Conservation (phyloP, 2,888 invertebrate genomes). For the Chloroclystis v-ata region DNA sequence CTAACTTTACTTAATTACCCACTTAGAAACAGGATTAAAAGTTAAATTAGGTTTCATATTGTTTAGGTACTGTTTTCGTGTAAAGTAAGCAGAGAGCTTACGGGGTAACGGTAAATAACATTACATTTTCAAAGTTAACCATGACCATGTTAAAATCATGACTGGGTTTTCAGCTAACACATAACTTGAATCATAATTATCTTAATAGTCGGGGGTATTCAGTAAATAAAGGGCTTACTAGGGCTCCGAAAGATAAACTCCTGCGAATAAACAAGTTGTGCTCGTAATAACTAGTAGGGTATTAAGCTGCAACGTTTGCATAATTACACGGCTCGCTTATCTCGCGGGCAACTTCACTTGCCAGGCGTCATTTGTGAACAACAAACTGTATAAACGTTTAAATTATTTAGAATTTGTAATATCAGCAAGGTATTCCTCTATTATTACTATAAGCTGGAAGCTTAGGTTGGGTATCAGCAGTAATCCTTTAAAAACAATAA, state of each 20-base stretch:
- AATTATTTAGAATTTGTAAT: neutral
- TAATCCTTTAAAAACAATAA: no score
- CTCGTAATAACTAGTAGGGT: conserved; percentile 2
- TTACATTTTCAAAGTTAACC: no score
- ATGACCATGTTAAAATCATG: no score
- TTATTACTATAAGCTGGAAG: no score
- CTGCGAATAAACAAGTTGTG: conserved; percentile 9
- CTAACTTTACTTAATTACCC: neutral
- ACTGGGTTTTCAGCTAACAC: neutral
- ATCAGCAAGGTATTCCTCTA: neutral
- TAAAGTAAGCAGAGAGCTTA: neutral
- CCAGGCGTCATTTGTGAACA: conserved; percentile 1
- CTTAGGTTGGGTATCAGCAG: no score
- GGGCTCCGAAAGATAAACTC: conserved; percentile 2
- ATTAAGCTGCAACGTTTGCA: conserved; percentile 14
- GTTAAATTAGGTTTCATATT: conserved; percentile 2
- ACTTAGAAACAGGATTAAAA: neutral
- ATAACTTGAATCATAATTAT: neutral
- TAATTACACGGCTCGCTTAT: conserved; percentile 13
- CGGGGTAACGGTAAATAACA: no score
- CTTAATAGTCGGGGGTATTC: neutral
- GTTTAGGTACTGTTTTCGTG: conserved; percentile 1
- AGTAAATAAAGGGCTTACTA: conserved; percentile 1
- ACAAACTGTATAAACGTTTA: neutral
- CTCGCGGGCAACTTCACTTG: neutral